phyloP scores from a whole-genome alignment of 2,888 invertebrate species.

The Xestia ashworthii region DNA sequence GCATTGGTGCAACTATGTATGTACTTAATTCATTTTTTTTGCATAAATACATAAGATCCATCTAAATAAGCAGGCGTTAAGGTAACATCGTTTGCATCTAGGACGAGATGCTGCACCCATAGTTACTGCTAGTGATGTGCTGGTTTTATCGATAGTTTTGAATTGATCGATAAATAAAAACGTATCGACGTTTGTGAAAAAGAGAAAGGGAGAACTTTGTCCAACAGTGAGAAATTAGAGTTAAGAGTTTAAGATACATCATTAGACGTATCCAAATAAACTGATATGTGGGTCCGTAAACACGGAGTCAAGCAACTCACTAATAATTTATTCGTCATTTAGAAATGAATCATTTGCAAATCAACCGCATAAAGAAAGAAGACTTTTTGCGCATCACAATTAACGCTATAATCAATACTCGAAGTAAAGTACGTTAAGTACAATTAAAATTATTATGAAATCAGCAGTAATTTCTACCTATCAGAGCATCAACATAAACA shows the following conservation, averaged over 20 bases:
- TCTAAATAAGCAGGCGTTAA: conserved; percentile 32
- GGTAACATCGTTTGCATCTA: conserved; percentile 51
- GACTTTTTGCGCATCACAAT: not conserved
- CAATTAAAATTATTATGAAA: conserved; percentile 25
- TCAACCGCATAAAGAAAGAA: too few species aligned
- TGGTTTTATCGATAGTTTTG: conserved; percentile 11
- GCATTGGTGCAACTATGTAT: not conserved
- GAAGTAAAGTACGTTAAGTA: not conserved
- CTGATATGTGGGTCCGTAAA: not conserved
- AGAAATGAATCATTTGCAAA: not conserved
- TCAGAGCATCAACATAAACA: conserved; percentile 4
- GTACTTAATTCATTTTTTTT: not conserved
- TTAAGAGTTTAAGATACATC: not conserved
- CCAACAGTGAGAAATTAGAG: not conserved
- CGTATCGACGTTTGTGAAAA: not conserved
- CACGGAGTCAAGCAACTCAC: not conserved
- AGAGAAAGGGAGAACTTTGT: not conserved
- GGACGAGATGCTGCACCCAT: conserved; percentile 62
- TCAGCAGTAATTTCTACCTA: not conserved
- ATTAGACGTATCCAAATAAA: not conserved
- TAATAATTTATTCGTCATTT: not conserved
- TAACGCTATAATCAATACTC: not conserved
- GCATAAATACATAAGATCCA: conserved; percentile 34
- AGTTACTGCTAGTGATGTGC: conserved; percentile 50
- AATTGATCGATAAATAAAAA: conserved; percentile 14